Percentiles rank a stretch among this genome's conserved stretches.
phyloP scores from a whole-genome alignment of 2,113 vertebrate genomes.

The Tor tambroides region DNA sequence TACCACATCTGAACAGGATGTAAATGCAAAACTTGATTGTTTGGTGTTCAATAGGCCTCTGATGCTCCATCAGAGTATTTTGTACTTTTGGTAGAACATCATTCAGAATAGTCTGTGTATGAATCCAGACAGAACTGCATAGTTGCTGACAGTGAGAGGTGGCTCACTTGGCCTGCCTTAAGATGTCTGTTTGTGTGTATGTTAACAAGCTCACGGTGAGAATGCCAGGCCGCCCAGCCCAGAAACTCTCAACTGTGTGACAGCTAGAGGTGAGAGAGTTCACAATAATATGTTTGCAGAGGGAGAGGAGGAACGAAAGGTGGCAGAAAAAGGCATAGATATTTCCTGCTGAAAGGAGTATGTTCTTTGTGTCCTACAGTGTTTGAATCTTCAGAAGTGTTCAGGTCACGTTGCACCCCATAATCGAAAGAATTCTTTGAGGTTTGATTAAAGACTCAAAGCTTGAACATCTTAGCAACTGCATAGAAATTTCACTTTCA shows the following conservation, averaged over 20 bases:
- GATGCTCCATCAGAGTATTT: constrained; percentile 14
- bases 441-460: neutral
- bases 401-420: neutral
- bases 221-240: neutral
- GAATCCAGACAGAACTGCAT: neutral
- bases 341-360: neutral
- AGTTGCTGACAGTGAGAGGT: constrained; percentile 6
- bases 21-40: too few species aligned
- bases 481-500: neutral
- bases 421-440: neutral
- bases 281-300: constrained; percentile 16
- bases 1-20: neutral
- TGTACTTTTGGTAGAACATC: constrained; percentile 47
- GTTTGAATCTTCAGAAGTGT: neutral
- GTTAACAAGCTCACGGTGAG: neutral
- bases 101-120: neutral
- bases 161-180: constrained; percentile 20
- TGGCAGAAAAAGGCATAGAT: neutral
- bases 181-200: neutral
- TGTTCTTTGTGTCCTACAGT: neutral
- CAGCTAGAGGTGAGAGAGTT: neutral
- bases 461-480: neutral
- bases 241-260: neutral
- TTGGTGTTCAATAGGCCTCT: neutral
- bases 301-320: neutral